A percentile compares a stretch with the other conserved stretches of the same genome.
Conservation (phyloP, 92 coral and sea anemone species). For the Galaxea fascicularis region DNA sequence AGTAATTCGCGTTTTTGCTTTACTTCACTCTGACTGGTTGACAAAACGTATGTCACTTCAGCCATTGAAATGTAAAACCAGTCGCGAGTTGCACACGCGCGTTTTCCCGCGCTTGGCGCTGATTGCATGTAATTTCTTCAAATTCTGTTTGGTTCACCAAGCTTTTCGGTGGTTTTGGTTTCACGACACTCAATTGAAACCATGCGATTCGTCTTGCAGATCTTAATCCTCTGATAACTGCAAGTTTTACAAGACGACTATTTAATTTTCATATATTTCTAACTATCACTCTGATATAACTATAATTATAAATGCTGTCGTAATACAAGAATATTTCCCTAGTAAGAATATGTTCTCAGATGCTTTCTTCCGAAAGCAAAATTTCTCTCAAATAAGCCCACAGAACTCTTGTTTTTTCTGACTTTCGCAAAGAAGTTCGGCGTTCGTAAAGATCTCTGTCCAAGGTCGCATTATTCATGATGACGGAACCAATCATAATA, state of each 20-base stretch:
- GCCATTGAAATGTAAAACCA: no score
- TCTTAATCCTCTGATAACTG: not conserved
- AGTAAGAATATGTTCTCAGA: not conserved
- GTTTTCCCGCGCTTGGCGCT: no score
- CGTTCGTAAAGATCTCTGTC: no score
- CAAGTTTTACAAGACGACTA: not conserved
- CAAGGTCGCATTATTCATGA: not conserved
- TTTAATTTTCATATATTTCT: not conserved
- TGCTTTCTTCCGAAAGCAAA: not conserved
- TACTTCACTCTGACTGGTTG: no score
- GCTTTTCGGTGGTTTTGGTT: no score
- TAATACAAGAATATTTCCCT: constrained; percentile 7
- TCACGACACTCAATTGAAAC: no score
- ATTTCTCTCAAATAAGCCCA: not conserved
- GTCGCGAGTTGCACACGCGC: no score
- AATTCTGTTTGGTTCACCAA: no score
- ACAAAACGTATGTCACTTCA: no score
- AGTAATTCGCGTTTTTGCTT: no score
- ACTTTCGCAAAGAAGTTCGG: not conserved
- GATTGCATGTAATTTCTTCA: no score
- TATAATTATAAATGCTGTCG: constrained; percentile 16
- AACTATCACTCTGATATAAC: not conserved
- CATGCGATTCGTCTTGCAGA: not conserved
- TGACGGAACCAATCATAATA: not conserved
- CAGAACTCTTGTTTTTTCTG: not conserved